Evolutionary conservation across 1,140 invertebrate species (phyloP).

Genomic region (Achroia grisella): DNA sequence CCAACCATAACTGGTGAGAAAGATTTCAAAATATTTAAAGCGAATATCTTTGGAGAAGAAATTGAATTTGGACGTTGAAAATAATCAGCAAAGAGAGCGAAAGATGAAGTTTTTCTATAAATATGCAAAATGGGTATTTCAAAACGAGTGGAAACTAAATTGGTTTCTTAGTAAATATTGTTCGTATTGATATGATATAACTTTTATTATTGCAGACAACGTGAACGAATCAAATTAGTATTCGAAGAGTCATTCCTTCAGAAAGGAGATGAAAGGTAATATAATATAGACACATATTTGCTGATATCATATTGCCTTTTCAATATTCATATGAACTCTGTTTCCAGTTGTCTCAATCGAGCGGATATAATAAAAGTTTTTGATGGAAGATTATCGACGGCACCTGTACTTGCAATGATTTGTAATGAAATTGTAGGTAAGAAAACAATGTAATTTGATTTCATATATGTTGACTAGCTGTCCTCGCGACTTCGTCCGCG

Average conservation of each 20-base stretch:
- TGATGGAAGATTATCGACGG: conserved; percentile 79
- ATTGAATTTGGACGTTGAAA: too few relatives aligned
- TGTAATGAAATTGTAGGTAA: conserved; percentile 82
- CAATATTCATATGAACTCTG: conserved; percentile 13
- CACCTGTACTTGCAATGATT: conserved; percentile 84
- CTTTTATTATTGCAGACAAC: conserved; percentile 72
- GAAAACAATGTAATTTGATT: too few relatives aligned
- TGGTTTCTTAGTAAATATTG: neutral
- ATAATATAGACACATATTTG: neutral
- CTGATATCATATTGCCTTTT: neutral
- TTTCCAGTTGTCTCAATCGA: conserved; percentile 86
- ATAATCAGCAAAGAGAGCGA: too few relatives aligned
- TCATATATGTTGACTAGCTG: too few relatives aligned
- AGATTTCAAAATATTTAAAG: too few relatives aligned
- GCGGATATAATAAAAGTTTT: conserved; percentile 87
- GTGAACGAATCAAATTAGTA: conserved; percentile 77
- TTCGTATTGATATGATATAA: neutral
- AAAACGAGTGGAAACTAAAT: neutral
- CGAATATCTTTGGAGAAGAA: too few relatives aligned
- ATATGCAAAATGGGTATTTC: too few relatives aligned
- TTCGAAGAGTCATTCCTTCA: conserved; percentile 79
- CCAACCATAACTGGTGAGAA: too few relatives aligned
- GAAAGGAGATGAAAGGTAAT: conserved; percentile 78
- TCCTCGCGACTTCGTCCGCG: too few relatives aligned
- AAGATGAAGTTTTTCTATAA: too few relatives aligned